These are phyloP conservation scores for Pyxicephalus adspersus DNA, from an alignment of 2,113 vertebrate species.

Conservation along the genomic window DNA sequence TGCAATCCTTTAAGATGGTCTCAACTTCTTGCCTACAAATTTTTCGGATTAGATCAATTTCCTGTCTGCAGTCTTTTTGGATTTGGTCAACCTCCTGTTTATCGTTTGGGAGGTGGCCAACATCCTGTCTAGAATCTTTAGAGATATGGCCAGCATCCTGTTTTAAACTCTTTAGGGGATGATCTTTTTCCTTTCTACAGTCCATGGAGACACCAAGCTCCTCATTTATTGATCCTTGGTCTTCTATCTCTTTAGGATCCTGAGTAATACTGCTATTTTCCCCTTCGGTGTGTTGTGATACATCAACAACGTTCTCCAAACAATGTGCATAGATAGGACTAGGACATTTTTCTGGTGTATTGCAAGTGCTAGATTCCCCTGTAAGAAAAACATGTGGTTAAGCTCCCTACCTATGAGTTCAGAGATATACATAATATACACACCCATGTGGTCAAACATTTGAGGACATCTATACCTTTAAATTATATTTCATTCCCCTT, in stretches of 20 bases:
- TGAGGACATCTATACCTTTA: too few relatives aligned
- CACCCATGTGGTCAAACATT: too few relatives aligned
- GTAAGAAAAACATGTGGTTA: not conserved
- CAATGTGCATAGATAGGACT: not conserved
- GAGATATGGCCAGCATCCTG: not conserved
- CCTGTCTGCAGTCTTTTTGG: not conserved
- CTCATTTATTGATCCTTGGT: not conserved
- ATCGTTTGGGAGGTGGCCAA: not conserved
- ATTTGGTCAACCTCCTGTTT: not conserved
- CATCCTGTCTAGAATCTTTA: not conserved
- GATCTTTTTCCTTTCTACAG: not conserved
- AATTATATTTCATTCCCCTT: too few relatives aligned
- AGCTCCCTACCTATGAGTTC: too few relatives aligned
- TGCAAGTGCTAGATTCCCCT: not conserved
- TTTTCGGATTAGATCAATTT: too few relatives aligned
- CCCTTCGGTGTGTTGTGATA: not conserved
- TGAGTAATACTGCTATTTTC: not conserved
- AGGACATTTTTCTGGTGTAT: not conserved
- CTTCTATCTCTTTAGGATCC: not conserved
- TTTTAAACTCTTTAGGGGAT: not conserved
- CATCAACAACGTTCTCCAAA: not conserved
- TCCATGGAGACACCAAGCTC: not conserved
- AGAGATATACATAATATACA: too few relatives aligned
- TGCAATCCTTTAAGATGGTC: not conserved
- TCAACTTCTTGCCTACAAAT: not conserved